These are phyloP conservation scores for Semaprochilodus insignis DNA, from an alignment of 2,797 vertebrate species.

Conservation along the genomic window DNA sequence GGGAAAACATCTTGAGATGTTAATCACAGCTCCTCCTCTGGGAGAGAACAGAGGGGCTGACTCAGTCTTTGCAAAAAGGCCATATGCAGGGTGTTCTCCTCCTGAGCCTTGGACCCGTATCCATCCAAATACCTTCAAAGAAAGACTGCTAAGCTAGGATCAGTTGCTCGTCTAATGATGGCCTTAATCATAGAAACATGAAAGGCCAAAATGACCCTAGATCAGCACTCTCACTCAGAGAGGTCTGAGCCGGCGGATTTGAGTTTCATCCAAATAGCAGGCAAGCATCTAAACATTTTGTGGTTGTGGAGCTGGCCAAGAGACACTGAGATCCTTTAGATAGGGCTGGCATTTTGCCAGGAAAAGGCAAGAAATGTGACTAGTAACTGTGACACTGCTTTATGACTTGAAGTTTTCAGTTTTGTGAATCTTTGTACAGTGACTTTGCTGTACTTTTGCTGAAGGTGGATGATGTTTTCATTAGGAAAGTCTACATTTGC, in stretches of 20 bases:
- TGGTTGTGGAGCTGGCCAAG: not conserved
- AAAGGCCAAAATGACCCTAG: not conserved
- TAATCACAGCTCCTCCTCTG: not conserved
- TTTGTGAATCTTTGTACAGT: not conserved
- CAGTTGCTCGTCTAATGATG: not conserved
- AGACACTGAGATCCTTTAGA: not conserved
- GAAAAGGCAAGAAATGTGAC: constrained; percentile 7
- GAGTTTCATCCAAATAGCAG: constrained; percentile 8
- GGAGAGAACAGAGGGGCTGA: constrained; percentile 20
- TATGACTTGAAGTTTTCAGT: not conserved
- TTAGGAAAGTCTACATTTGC: not conserved
- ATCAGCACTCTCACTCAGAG: constrained; percentile 19
- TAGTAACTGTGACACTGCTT: not conserved
- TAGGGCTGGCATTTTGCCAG: not conserved
- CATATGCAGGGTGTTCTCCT: not conserved
- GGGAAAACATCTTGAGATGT: not conserved
- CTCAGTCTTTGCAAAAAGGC: constrained; percentile 10
- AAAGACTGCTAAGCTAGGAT: not conserved
- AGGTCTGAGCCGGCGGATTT: not conserved
- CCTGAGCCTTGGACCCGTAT: not conserved
- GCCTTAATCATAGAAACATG: not conserved
- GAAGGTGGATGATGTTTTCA: not conserved
- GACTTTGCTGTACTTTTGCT: not conserved
- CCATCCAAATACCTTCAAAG: not conserved
- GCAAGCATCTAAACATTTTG: not conserved